phyloP scores from a whole-genome alignment of 2,797 vertebrate genomes.

The Chaenodraco wilsoni region DNA sequence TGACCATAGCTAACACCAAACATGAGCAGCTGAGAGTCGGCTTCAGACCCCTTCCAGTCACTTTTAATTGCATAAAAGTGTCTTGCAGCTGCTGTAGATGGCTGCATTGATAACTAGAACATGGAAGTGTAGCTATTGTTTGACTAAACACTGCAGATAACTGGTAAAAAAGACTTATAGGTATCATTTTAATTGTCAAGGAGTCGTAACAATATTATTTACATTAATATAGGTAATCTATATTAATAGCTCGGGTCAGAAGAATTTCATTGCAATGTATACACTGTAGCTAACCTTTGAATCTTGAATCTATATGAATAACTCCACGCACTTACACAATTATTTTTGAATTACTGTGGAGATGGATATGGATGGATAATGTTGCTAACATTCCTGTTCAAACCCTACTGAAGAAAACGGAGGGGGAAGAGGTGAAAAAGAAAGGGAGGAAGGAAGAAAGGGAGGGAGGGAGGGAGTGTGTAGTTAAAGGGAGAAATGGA shows the following conservation, averaged over 20 bases:
- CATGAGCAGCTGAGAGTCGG: background rate
- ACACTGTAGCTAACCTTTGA: too few species aligned
- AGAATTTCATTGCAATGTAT: too few species aligned
- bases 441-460: constrained; percentile 30
- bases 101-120: background rate
- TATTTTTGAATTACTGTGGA: background rate
- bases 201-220: background rate
- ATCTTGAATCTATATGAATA: background rate
- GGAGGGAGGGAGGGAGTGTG: background rate
- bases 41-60: background rate
- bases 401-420: constrained; percentile 12
- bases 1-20: constrained; percentile 1
- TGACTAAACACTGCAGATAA: constrained; percentile 1
- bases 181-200: background rate
- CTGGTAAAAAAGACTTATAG: background rate
- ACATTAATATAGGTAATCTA: background rate
- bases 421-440: constrained; percentile 24
- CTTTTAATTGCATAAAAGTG: background rate
- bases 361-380: constrained; percentile 4
- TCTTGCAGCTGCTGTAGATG: background rate
- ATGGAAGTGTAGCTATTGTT: background rate
- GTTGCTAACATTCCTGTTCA: background rate
- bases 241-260: background rate
- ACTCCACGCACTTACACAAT: constrained; percentile 3
- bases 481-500: constrained; percentile 15